A percentile compares a stretch with the other conserved stretches of the same genome.
These are phyloP conservation scores for Zaprionus inermis DNA, from an alignment of 1,140 invertebrate species.

Conservation along the genomic window DNA sequence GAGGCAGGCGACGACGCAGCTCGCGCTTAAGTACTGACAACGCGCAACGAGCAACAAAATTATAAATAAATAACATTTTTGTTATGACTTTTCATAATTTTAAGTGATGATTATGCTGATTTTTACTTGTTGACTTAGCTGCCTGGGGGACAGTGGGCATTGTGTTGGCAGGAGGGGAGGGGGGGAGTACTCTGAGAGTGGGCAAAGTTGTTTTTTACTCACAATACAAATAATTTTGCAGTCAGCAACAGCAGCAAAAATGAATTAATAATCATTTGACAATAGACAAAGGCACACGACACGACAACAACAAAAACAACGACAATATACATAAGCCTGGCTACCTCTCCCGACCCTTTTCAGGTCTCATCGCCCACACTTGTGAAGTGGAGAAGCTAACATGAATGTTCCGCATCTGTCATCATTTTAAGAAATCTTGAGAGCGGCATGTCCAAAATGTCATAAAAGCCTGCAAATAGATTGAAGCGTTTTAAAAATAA, in stretches of 20 bases:
- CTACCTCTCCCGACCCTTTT: not conserved
- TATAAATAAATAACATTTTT: conserved; percentile 48
- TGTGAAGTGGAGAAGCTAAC: conserved; percentile 45
- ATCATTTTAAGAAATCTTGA: conserved; percentile 51
- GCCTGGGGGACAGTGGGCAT: not conserved
- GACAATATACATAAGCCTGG: conserved; percentile 37
- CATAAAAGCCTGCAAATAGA: conserved; percentile 35
- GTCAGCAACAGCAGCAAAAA: conserved; percentile 36
- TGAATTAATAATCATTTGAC: conserved; percentile 71
- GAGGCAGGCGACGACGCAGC: conserved; percentile 47
- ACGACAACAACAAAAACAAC: conserved; percentile 37
- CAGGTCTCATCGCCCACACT: conserved; percentile 3
- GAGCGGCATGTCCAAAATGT: conserved; percentile 53
- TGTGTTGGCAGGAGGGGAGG: too few species aligned
- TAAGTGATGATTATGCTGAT: conserved; percentile 77
- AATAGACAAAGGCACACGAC: conserved; percentile 70
- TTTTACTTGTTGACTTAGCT: conserved; percentile 54
- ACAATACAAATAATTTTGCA: conserved; percentile 49
- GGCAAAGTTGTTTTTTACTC: conserved; percentile 12
- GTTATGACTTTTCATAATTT: conserved; percentile 72
- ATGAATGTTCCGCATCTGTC: conserved; percentile 67
- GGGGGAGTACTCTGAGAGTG: conserved; percentile 6
- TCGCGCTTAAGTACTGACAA: conserved; percentile 67
- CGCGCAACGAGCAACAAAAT: conserved; percentile 38
- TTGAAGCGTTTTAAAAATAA: conserved; percentile 37